Evolutionary conservation across 2,888 invertebrate species (phyloP), one percentile per base, ranked within the genome.

Genomic region (Hemistola chrysoprasaria): DNA sequence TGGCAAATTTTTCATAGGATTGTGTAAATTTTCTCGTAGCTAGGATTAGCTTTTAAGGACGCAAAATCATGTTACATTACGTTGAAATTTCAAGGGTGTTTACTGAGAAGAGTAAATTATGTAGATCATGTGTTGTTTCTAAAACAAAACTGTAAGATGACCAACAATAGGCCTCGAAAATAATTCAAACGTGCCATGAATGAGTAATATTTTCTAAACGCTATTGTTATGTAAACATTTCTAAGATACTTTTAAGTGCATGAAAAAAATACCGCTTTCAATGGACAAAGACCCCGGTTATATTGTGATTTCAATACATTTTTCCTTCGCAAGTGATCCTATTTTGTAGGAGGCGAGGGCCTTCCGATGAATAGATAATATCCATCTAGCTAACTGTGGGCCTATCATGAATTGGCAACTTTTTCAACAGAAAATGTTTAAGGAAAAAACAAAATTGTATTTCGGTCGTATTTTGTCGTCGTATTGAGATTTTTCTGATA

Each of bases 231-330:
- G 72, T 77, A 78, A 81, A 79, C 74, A 78, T 78, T 74, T 71
- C 66, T 39, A 48, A 62, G 65, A 64, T 67, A 63, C 52, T 48
- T 50, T 50, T 48, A 47, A 55, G 51, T 55, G 50, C 50, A 52
- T 54, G 52, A 75, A 77, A 73, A 77, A 44, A 43, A 34, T 37
- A 73, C 70, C 73, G 73, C 73, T 71, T 74, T 71, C 62, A 75
- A 65, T 72, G 73, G 68, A 80, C 78, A 82, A 82, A 77, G 68
- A 70, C 65, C 59, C 70, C 72, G 79, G 79, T 81, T 82, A 78
- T 77, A 83, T 83, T 85, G 79, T 85, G 83, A 82, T 85, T 86
- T 84, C 82, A 82, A 84, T 86, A 80, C 78, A 78, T 85, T 86
- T 53, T 83, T 79, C 78, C 73, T 71, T 73, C 59, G 73, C 78